Evolutionary conservation across 2,113 vertebrate genomes (phyloP).

Genomic region (Nibea albiflora): DNA sequence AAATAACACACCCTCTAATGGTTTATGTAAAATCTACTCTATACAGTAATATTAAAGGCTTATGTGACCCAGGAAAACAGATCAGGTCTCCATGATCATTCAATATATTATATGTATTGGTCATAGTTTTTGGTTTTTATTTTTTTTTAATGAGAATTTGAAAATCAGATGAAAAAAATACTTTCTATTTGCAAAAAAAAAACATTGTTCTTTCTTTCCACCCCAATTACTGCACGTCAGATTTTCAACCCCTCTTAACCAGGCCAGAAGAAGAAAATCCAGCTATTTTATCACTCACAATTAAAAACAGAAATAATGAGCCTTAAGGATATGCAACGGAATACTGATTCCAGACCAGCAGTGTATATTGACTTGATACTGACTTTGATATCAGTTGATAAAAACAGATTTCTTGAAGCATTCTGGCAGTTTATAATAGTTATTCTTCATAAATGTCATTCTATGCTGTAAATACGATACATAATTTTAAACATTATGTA

Average conservation of each 20-base stretch:
- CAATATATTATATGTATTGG: not conserved
- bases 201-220: not conserved
- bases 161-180: not conserved
- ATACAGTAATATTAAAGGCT: constrained; percentile 28
- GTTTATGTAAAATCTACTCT: constrained; percentile 21
- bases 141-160: not conserved
- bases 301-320: constrained; percentile 1
- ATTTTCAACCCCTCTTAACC: not conserved
- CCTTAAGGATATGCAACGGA: not conserved
- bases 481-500: constrained; percentile 8
- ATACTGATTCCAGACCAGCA: constrained; percentile 52
- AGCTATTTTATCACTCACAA: too few relatives aligned
- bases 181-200: not conserved
- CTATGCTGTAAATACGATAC: constrained; percentile 18
- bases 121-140: constrained; percentile 9
- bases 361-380: not conserved
- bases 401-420: constrained; percentile 23
- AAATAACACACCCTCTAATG: not conserved
- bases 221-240: not conserved
- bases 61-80: constrained; percentile 6
- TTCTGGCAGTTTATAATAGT: constrained; percentile 5
- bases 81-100: constrained; percentile 9
- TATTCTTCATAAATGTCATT: constrained; percentile 2
- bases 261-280: too few relatives aligned
- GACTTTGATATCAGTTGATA: not conserved